A percentile compares a stretch with the other conserved stretches of the same genome.
phyloP scores from a whole-genome alignment of 1,140 invertebrate species.

The Tetramorium simillimum region DNA sequence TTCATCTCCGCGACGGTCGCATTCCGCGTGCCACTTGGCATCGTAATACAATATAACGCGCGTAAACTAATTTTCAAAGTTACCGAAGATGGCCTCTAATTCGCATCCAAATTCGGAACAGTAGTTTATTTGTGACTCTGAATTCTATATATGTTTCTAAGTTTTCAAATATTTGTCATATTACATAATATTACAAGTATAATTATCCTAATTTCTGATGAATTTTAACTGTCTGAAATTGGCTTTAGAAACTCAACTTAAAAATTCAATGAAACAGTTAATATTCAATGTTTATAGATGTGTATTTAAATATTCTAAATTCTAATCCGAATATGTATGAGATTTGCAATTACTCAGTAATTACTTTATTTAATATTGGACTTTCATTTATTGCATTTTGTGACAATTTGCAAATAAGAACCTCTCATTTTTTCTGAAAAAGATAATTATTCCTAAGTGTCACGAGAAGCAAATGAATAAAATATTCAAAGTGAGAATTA shows the following conservation, averaged over 20 bases:
- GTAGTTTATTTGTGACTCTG: background rate
- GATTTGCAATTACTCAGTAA: background rate
- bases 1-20: background rate
- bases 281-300: too few relatives aligned
- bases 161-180: background rate
- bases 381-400: background rate
- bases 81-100: background rate
- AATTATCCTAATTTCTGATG: too few relatives aligned
- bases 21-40: background rate
- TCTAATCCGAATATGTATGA: background rate
- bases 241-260: too few relatives aligned
- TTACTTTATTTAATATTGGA: background rate
- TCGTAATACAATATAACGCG: background rate
- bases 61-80: slow-evolving; percentile 6
- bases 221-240: too few relatives aligned
- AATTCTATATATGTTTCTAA: background rate
- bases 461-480: background rate
- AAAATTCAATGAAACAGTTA: too few relatives aligned
- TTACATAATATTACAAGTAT: background rate
- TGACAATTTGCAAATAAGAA: background rate
- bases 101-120: background rate
- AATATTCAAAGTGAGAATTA: background rate
- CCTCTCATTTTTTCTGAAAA: too few relatives aligned
- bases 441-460: too few relatives aligned
- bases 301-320: too few relatives aligned